Evolutionary conservation across 2,113 vertebrate species (phyloP).

Genomic region (Corythornis vintsioides): DNA sequence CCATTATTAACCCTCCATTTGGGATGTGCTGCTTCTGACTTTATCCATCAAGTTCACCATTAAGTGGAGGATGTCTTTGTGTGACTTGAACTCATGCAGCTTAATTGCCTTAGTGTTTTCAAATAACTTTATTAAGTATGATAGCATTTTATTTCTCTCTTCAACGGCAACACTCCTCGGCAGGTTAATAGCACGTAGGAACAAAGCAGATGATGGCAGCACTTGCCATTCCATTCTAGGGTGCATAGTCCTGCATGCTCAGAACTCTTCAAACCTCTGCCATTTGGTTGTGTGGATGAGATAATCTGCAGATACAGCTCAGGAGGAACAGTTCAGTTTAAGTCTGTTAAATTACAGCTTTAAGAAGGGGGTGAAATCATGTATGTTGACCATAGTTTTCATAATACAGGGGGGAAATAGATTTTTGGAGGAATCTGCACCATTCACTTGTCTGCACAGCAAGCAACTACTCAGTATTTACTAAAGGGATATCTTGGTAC

Average conservation of each 20-base stretch:
- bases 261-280: background rate
- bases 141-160: conserved; percentile 33
- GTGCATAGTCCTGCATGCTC: rapidly evolving
- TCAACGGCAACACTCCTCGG: background rate
- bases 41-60: background rate
- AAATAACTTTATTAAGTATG: conserved; percentile 34
- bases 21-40: background rate
- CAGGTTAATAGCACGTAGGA: background rate
- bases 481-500: background rate
- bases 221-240: background rate
- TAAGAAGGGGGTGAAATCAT: background rate
- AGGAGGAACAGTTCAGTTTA: background rate
- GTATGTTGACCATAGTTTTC: background rate
- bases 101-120: conserved; percentile 37
- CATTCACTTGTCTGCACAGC: background rate
- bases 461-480: background rate
- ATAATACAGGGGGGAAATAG: background rate
- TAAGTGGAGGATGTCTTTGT: conserved; percentile 4
- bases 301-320: background rate
- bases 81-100: conserved; percentile 52
- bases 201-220: background rate
- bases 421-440: background rate
- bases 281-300: background rate
- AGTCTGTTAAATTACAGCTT: background rate
- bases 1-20: conserved; percentile 15